Evolutionary conservation across 2,113 vertebrate genomes (phyloP), one percentile per base, ranked within the genome.

Genomic region (Daphoenositta chrysoptera): DNA sequence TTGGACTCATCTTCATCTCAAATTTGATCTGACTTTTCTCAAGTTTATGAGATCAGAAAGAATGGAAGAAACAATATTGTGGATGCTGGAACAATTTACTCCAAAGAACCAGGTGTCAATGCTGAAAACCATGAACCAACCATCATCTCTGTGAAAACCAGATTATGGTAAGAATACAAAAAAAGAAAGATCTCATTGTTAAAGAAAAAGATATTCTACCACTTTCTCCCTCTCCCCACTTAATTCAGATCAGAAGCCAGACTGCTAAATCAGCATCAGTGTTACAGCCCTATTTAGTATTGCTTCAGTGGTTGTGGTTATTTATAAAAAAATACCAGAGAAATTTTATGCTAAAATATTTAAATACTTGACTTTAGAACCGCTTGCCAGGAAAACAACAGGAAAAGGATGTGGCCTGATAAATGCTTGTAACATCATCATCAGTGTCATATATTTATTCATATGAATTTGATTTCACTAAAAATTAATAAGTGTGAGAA

Each of bases 331-430:
- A 83, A 57, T 39, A 79, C 44, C 70, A 72, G 63, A 83, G 60
- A 80, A 89, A 77, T 86, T 88, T 88, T 78, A 84, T 33, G 47
- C 21, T 93, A 93, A 93, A 92, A 83, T 54, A 8, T 51, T 88
- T 89, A 77, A 90, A 93, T 93, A 90, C 19, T 85, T 79, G n/a
- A 37, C 58, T 93, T 93, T 47, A 94, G 61, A 95, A 83, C 44
- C 14, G 9, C 51, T 93, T 92, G 84, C 76, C 68, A 87, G 90
- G 64, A 95, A 97, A 95, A 90, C 30, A 95, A 97, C 96, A 95
- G 96, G 96, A 97, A 97, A 93, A 95, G 96, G 96, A 97, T 96
- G 96, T 97, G 96, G 96, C 93, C 76, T 94, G 80, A 87, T 94
- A 90, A 95, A 94, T 83, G 65, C 69, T 37, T 48, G 17, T 50